Conservation (phyloP, 2,888 invertebrate genomes). For the Tetranychus piercei region DNA sequence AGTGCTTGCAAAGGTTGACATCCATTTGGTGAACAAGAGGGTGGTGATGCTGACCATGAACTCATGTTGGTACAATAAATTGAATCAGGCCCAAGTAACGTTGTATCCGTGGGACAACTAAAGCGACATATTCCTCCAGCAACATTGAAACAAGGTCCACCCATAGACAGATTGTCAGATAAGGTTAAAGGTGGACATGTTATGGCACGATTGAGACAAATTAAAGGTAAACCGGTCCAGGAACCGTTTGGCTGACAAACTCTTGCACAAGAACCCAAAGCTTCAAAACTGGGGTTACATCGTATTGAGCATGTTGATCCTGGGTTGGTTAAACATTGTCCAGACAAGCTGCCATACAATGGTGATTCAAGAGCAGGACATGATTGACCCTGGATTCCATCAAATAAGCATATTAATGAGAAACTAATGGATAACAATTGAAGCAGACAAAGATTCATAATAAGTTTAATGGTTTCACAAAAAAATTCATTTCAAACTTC, state of each 20-base stretch:
- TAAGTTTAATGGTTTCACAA: too few relatives aligned
- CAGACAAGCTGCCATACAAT: not conserved
- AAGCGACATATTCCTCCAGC: not conserved
- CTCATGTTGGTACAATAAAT: not conserved
- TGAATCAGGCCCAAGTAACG: not conserved
- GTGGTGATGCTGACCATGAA: not conserved
- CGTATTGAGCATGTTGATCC: not conserved
- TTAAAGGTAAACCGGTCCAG: not conserved
- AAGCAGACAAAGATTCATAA: too few relatives aligned
- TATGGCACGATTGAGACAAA: not conserved
- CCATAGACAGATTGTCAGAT: not conserved
- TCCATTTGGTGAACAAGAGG: not conserved
- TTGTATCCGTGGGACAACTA: not conserved
- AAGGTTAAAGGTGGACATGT: not conserved
- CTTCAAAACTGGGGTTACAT: not conserved
- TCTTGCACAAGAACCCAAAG: not conserved
- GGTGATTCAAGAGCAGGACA: not conserved
- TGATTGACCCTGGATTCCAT: not conserved
- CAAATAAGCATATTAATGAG: not conserved
- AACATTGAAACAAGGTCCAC: not conserved
- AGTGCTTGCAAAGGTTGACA: not conserved
- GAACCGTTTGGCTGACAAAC: not conserved
- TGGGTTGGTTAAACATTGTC: not conserved
- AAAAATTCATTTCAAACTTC: too few relatives aligned
- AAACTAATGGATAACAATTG: not conserved